These are phyloP conservation scores for Hiodon alosoides DNA, from an alignment of 2,113 vertebrate genomes.

Conservation along the genomic window DNA sequence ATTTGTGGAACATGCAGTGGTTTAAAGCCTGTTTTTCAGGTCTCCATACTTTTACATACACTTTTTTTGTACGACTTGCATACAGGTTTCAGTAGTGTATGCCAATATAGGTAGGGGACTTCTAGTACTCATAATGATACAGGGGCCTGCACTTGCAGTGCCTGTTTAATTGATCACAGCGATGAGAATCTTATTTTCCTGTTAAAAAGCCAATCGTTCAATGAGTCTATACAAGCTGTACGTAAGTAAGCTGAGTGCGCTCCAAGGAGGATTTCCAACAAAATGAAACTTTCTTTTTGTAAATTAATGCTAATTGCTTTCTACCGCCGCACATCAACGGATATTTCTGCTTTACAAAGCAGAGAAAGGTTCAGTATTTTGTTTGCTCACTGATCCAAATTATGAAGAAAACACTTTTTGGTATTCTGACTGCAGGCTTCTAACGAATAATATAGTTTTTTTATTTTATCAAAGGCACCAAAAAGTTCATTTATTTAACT, in stretches of 20 bases:
- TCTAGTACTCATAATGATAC: too few species aligned
- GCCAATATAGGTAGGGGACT: too few species aligned
- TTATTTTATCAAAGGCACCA: slow-evolving; percentile 24
- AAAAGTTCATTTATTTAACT: slow-evolving; percentile 48
- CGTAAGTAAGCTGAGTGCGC: slow-evolving; percentile 52
- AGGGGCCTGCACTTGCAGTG: too few species aligned
- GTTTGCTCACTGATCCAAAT: slow-evolving; percentile 66
- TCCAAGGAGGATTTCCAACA: slow-evolving; percentile 61
- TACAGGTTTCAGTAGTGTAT: too few species aligned
- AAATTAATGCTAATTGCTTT: slow-evolving; percentile 67
- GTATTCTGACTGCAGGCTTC: slow-evolving; percentile 43
- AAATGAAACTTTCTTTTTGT: slow-evolving; percentile 49
- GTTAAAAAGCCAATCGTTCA: slow-evolving; percentile 43
- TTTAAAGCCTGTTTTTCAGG: too few species aligned
- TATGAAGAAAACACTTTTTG: slow-evolving; percentile 66
- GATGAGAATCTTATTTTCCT: too few species aligned
- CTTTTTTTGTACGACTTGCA: too few species aligned
- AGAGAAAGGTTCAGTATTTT: slow-evolving; percentile 65
- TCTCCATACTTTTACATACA: too few species aligned
- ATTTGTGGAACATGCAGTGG: too few species aligned
- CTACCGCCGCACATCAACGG: slow-evolving; percentile 56
- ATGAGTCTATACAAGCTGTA: slow-evolving; percentile 48
- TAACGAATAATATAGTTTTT: slow-evolving; percentile 35
- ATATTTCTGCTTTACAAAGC: slow-evolving; percentile 69
- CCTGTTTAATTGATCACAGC: too few species aligned